Conservation (phyloP, 2,888 invertebrate species). For the Drosophila anomalata region DNA sequence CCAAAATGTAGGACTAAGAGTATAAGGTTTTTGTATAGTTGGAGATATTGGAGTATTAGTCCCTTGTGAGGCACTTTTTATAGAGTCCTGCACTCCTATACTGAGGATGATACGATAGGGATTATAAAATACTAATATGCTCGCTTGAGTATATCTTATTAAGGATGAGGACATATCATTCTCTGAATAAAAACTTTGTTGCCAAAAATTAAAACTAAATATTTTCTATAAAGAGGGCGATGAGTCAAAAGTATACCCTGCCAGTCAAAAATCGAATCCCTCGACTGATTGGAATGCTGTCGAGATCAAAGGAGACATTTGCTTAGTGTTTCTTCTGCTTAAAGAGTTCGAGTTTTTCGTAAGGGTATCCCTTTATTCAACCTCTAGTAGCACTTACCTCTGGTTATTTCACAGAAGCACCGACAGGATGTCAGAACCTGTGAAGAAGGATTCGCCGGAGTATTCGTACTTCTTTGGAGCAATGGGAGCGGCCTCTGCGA, state of each 20-base stretch:
- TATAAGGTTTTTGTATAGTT: too few relatives aligned
- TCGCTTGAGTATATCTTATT: too few relatives aligned
- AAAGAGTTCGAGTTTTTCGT: not conserved
- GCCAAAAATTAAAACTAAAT: too few relatives aligned
- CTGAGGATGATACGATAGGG: too few relatives aligned
- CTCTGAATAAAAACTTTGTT: too few relatives aligned
- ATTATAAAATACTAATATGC: too few relatives aligned
- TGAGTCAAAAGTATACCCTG: not conserved
- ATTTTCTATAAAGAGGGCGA: conserved; percentile 3
- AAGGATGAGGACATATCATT: too few relatives aligned
- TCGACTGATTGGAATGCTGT: not conserved
- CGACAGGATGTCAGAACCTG: conserved; percentile 3
- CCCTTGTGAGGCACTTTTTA: too few relatives aligned
- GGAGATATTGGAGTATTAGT: too few relatives aligned
- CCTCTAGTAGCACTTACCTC: too few relatives aligned
- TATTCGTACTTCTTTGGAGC: conserved; percentile 66
- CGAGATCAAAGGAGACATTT: not conserved
- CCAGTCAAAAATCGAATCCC: not conserved
- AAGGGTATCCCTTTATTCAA: not conserved
- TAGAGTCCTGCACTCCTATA: too few relatives aligned
- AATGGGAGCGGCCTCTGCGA: conserved; percentile 97
- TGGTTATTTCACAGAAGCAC: not conserved
- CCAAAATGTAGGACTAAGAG: too few relatives aligned
- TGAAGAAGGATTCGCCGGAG: conserved; percentile 48
- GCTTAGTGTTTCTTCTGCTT: not conserved